Percentiles rank a stretch among this genome's conserved stretches.
Conservation (phyloP, 1,140 invertebrate genomes). For the Pachyrhynchus sulphureomaculatus region DNA sequence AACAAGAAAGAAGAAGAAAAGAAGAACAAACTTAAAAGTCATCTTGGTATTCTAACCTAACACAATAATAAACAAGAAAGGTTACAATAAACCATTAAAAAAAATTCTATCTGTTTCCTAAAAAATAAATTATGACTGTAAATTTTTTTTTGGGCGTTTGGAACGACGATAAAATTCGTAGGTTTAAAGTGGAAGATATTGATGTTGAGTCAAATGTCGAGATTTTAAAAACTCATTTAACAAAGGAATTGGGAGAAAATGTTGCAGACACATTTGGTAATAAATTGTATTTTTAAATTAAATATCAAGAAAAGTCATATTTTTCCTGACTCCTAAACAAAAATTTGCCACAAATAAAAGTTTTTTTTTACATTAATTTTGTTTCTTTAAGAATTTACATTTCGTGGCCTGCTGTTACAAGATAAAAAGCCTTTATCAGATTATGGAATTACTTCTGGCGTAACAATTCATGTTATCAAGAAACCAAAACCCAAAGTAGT, state of each 20-base stretch:
- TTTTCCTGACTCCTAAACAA: too few species aligned
- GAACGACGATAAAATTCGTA: conserved; percentile 41
- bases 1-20: too few species aligned
- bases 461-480: conserved; percentile 57
- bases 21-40: too few species aligned
- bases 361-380: too few species aligned
- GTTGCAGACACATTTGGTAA: conserved; percentile 50
- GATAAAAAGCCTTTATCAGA: conserved; percentile 54
- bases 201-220: conserved; percentile 57
- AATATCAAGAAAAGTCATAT: too few species aligned
- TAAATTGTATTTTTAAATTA: too few species aligned
- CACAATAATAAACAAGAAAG: too few species aligned
- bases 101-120: too few species aligned
- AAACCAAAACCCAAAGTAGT: conserved; percentile 50
- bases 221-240: conserved; percentile 53
- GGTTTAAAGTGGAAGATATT: conserved; percentile 55
- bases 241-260: conserved; percentile 52
- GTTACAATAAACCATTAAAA: too few species aligned
- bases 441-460: conserved; percentile 56
- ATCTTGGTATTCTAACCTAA: too few species aligned
- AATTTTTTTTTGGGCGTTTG: conserved; percentile 30
- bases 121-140: too few species aligned
- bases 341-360: too few species aligned
- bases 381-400: conserved; percentile 55
- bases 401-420: conserved; percentile 57